A percentile compares a stretch with the other conserved stretches of the same genome.
These are phyloP conservation scores for Albula glossodonta DNA, from an alignment of 2,113 vertebrate species.

Conservation along the genomic window DNA sequence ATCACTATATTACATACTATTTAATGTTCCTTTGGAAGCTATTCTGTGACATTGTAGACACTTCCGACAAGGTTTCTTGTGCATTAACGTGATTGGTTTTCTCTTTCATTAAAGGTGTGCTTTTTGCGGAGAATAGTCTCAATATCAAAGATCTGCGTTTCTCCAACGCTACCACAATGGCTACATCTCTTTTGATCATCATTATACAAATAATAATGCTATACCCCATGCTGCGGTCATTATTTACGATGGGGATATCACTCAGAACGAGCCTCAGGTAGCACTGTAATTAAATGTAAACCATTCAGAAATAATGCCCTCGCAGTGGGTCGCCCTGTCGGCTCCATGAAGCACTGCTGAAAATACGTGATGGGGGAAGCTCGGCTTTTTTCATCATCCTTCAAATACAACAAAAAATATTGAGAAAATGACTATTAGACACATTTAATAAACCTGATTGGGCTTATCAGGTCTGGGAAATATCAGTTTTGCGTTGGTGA, in stretches of 20 bases:
- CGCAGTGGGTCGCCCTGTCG: not conserved
- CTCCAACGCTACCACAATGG: no score
- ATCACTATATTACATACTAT: no score
- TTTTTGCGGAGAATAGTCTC: no score
- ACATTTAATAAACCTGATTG: not conserved
- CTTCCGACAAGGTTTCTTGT: no score
- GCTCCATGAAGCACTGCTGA: not conserved
- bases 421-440: not conserved
- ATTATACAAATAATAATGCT: no score
- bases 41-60: no score
- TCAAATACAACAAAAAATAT: not conserved
- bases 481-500: not conserved
- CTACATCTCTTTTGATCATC: no score
- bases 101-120: no score
- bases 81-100: no score
- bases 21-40: no score
- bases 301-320: not conserved
- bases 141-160: no score
- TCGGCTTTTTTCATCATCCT: not conserved
- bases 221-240: not conserved
- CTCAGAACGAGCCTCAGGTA: not conserved
- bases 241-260: not conserved
- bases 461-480: slow-evolving; percentile 1
- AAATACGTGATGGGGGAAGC: not conserved
- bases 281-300: not conserved